A percentile compares a stretch with the other conserved stretches of the same genome.
phyloP scores from a whole-genome alignment of 2,888 invertebrate genomes.

The Oscheius sp. region DNA sequence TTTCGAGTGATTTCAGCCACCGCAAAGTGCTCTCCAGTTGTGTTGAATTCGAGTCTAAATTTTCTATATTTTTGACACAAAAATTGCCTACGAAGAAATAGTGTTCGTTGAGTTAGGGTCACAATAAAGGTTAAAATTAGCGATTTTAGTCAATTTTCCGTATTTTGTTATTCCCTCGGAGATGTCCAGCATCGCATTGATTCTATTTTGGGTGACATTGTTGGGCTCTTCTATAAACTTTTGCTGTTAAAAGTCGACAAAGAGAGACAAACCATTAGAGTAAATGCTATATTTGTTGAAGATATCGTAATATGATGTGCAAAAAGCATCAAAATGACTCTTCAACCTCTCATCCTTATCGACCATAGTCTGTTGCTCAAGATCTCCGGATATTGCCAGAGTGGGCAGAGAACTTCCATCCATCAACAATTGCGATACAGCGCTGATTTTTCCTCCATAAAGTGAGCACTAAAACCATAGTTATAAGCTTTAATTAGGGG shows the following conservation, averaged over 20 bases:
- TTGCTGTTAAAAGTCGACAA: background rate
- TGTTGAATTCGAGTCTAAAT: slow-evolving; percentile 89
- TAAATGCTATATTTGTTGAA: slow-evolving; percentile 9
- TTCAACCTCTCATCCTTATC: background rate
- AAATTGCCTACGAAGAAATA: slow-evolving; percentile 73
- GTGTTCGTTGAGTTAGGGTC: slow-evolving; percentile 79
- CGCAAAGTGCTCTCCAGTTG: slow-evolving; percentile 92
- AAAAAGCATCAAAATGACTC: background rate
- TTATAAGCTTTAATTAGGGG: too few species aligned
- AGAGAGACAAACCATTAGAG: background rate
- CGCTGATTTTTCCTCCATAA: background rate
- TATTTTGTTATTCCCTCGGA: slow-evolving; percentile 85
- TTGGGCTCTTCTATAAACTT: slow-evolving; percentile 3
- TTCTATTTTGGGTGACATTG: background rate
- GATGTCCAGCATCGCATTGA: slow-evolving; percentile 74
- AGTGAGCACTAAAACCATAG: slow-evolving; percentile 1
- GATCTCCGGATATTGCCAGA: too few species aligned
- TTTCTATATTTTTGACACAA: too few species aligned
- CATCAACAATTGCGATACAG: too few species aligned
- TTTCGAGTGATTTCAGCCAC: slow-evolving; percentile 93
- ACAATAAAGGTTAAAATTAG: slow-evolving; percentile 88
- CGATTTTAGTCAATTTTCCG: slow-evolving; percentile 81
- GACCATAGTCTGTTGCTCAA: too few species aligned
- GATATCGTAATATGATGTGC: slow-evolving; percentile 1
- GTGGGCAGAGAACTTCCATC: too few species aligned